Base-by-base conservation (phyloP, 2,797 vertebrate genomes). In the Ctenochaetus hawaiiensis region DNA sequence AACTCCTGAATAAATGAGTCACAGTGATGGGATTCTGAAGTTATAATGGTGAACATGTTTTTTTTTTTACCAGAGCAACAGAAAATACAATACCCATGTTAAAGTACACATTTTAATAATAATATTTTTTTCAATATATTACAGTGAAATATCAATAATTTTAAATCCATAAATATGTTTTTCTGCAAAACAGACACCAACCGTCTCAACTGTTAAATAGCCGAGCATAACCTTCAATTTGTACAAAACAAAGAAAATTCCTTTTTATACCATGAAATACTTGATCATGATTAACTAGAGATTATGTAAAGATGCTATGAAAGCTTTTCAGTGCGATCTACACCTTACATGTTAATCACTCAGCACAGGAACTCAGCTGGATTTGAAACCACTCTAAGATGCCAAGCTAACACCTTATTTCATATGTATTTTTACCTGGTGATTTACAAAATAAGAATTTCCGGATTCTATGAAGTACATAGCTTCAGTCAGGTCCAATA, bases 401-500 rank as follows among this genome's bases (percentile, higher is more conserved):
- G 56, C 34, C 48, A 34, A 62, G 1, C 44, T 26, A 20, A 12
- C 57, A 12, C 34, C 5, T 14, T 56, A 72, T 75, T 45, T 39
- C 44, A 30, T 45, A 49, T 12, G 8, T 41, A 37, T 79, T 62
- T 72, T 30, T 13, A 8, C n/a, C 18, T 4, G n/a, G 6, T 74
- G 39, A 43, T 75, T 67, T 45, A 59, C 4, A 30, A 54, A 16
- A 73, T 71, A 63, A 73, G 71, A 63, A 45, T 73, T 73, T 75
- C 61, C 84, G 30, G 57, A 57, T 64, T 49, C 44, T 54, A 9
- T 54, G 51, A 48, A n/a, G 54, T 54, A 45, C 18, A 75, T 34
- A 8, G 6, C 12, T 53, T 56, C 13, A 20, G 20, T 47, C 8
- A 13, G 60, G 37, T 34, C 30, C 26, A 48, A 20, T 63, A 26